Evolutionary conservation across 2,113 vertebrate genomes (phyloP).

Genomic region (Heterotis niloticus): DNA sequence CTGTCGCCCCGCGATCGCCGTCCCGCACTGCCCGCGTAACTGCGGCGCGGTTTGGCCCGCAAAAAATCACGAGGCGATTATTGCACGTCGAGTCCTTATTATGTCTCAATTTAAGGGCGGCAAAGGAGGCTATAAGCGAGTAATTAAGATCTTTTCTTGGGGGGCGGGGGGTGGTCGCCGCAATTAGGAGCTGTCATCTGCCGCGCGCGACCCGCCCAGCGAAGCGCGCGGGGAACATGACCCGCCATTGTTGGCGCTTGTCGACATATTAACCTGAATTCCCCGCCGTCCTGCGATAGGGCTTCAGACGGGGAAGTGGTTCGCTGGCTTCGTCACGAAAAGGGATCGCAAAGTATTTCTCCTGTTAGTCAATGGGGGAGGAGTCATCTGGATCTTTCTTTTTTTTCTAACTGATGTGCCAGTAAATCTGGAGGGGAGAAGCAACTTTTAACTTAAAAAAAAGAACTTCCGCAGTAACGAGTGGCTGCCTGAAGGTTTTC

Average conservation of each 20-base stretch:
- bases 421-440: too few species aligned
- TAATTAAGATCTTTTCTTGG: constrained; percentile 88
- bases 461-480: too few species aligned
- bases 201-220: constrained; percentile 76
- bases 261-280: constrained; percentile 99
- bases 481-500: too few species aligned
- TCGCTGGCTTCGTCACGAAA: constrained; percentile 68
- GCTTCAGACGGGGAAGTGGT: constrained; percentile 68
- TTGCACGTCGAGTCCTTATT: constrained; percentile 93
- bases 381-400: too few species aligned
- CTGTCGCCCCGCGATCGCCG: background rate
- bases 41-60: background rate
- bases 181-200: constrained; percentile 96
- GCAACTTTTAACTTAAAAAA: too few species aligned
- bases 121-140: constrained; percentile 76
- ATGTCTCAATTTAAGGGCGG: constrained; percentile 92
- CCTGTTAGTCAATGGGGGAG: too few species aligned
- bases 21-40: background rate
- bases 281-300: constrained; percentile 82
- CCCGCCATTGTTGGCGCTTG: constrained; percentile 94
- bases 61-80: constrained; percentile 93
- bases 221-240: constrained; percentile 89
- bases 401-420: too few species aligned
- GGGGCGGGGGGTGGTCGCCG: constrained; percentile 78
- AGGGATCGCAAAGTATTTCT: constrained; percentile 63